Evolutionary conservation across 2,888 invertebrate species (phyloP).

Genomic region (Lysandra bellargus): DNA sequence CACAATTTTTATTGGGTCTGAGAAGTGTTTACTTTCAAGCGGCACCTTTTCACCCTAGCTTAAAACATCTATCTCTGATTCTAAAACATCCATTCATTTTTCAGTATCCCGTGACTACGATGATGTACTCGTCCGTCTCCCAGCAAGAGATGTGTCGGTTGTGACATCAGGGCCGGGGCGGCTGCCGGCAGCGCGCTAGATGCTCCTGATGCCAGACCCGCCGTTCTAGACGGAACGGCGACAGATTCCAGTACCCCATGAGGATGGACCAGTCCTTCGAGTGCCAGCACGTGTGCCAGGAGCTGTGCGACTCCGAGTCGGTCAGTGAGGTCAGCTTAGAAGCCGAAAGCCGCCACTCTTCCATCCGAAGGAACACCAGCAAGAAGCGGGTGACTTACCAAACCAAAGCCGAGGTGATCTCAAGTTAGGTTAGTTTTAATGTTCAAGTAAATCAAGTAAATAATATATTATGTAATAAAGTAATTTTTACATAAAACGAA

Average conservation of each 20-base stretch:
- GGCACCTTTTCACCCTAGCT: no score
- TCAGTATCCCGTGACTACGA: slow-evolving; percentile 78
- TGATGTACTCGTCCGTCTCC: slow-evolving; percentile 83
- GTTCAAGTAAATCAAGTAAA: slow-evolving; percentile 38
- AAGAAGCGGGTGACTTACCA: slow-evolving; percentile 71
- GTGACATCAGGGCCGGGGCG: slow-evolving; percentile 82
- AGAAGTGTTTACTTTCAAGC: no score
- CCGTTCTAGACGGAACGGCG: slow-evolving; percentile 61
- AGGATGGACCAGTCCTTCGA: slow-evolving; percentile 59
- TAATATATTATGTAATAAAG: not conserved
- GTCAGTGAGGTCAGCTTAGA: slow-evolving; percentile 70
- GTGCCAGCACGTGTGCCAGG: slow-evolving; percentile 58
- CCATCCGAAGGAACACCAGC: slow-evolving; percentile 52
- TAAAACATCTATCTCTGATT: not conserved
- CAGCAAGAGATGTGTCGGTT: slow-evolving; percentile 85
- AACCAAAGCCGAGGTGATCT: slow-evolving; percentile 59
- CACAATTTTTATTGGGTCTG: no score
- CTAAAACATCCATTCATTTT: slow-evolving; percentile 42
- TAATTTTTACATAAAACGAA: not conserved
- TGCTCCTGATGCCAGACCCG: slow-evolving; percentile 73
- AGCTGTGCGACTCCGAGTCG: slow-evolving; percentile 63
- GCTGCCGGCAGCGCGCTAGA: slow-evolving; percentile 62
- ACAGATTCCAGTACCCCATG: slow-evolving; percentile 56
- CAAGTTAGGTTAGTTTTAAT: slow-evolving; percentile 47
- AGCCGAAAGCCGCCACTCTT: slow-evolving; percentile 67